Evolutionary conservation across 2,888 invertebrate genomes (phyloP), one percentile per base, ranked within the genome.

Genomic region (Orchesellides sinensis): DNA sequence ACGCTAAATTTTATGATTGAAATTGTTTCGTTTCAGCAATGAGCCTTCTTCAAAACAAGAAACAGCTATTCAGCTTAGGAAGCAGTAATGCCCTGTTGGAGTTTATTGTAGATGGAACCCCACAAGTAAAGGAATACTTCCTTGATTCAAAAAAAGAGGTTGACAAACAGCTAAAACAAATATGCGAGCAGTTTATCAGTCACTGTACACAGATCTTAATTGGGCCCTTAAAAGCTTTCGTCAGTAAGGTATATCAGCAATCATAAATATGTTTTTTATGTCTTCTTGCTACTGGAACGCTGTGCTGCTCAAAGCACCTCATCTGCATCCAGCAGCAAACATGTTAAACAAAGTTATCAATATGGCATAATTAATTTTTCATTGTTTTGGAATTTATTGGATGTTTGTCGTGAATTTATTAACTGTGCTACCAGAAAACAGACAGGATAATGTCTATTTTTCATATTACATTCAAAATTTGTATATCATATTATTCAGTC

Each of bases 91-190:
- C 98, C 0, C 90, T 99, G 63, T 90, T 99, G 12, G 98, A 99
- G 89, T 98, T 99, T 89, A 90, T 96, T 25, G 90, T 96, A 27
- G 96, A 99, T 91, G 97, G 98, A 0, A 96, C 98, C 0, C 98
- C 98, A 0, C 95, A 95, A 91, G 97, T 99, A 66, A 95, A 93
- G 87, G 98, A 99, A 89, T 95, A 96, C 89, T 92, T 97, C 82
- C 91, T 98, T 27, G 99, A 99, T 90, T 98, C 98, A 0, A 94
- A 98, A 88, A 96, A 98, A 90, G 97, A 98, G 89, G 98, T 99
- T 0, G 99, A 99, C 89, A 93, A 95, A 29, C 96, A 97, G 89
- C 90, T 99, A 87, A 98, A 98, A 91, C 92, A 92, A 2, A 94
- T 95, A 40, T 99, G 98, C 89, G 98, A 98, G 89, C 92, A 92